A percentile compares a stretch with the other conserved stretches of the same genome.
phyloP scores from a whole-genome alignment of 1,140 invertebrate genomes.

The Polyergus mexicanus region DNA sequence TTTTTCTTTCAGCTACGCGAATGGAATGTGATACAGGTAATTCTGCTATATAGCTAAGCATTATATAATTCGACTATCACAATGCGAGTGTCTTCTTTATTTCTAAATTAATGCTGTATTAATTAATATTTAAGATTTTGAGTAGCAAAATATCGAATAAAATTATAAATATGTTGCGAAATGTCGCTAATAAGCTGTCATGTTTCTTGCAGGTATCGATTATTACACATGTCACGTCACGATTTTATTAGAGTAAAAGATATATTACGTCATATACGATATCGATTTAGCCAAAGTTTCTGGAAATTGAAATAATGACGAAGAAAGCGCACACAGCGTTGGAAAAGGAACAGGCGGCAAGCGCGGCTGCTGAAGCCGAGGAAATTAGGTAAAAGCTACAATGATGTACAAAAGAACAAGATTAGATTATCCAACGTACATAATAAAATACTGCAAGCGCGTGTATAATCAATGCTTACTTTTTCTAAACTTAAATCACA shows the following conservation, averaged over 20 bases:
- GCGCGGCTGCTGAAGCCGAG: constrained; percentile 65
- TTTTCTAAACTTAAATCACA: no score
- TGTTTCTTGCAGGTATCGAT: constrained; percentile 24
- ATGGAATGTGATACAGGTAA: constrained; percentile 62
- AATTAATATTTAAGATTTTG: not conserved
- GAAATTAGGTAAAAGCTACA: constrained; percentile 54
- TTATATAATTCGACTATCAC: not conserved
- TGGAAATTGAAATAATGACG: constrained; percentile 40
- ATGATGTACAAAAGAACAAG: not conserved
- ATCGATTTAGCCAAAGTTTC: constrained; percentile 21
- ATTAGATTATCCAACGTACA: not conserved
- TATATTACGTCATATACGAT: constrained; percentile 24
- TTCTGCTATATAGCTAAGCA: not conserved
- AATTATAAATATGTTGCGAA: not conserved
- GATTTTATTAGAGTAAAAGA: constrained; percentile 13
- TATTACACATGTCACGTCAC: not conserved
- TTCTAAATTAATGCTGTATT: not conserved
- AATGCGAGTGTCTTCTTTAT: not conserved
- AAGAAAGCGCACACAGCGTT: constrained; percentile 63
- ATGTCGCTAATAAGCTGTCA: not conserved
- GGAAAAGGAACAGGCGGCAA: constrained; percentile 65
- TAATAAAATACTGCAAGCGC: not conserved
- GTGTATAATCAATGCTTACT: no score
- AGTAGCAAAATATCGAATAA: not conserved
- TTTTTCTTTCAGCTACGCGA: constrained; percentile 56